Evolutionary conservation across 1,140 invertebrate species (phyloP).

Genomic region (Cyrtorhinus lividipennis): DNA sequence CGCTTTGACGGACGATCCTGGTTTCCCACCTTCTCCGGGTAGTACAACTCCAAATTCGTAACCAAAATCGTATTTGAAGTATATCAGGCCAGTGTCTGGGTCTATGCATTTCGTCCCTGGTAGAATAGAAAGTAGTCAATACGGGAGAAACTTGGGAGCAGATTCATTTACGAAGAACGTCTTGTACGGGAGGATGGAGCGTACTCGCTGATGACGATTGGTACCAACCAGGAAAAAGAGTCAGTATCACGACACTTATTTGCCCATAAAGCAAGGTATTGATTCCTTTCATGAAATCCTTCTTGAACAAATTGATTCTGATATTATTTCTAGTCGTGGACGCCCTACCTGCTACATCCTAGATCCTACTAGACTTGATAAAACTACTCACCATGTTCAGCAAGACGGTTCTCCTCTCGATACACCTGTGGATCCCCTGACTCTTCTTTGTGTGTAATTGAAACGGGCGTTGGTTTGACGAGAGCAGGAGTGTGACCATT

Average conservation of each 20-base stretch:
- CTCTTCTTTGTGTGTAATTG: conserved; percentile 28
- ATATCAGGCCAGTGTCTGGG: conserved; percentile 58
- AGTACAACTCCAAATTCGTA: conserved; percentile 63
- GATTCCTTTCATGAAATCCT: too few relatives aligned
- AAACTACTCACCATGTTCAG: conserved; percentile 56
- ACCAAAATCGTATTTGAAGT: conserved; percentile 71
- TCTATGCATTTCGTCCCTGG: conserved; percentile 61
- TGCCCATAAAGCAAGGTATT: too few relatives aligned
- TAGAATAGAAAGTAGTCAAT: too few relatives aligned
- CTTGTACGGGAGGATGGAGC: too few relatives aligned
- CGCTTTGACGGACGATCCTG: conserved; percentile 1
- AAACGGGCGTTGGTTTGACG: neutral
- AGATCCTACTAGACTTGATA: too few relatives aligned
- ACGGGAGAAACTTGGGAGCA: conserved; percentile 6
- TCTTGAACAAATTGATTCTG: too few relatives aligned
- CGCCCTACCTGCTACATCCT: too few relatives aligned
- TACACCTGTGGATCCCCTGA: conserved; percentile 45
- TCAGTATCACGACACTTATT: too few relatives aligned
- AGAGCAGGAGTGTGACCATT: neutral
- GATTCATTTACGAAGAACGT: too few relatives aligned
- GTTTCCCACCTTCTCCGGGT: conserved; percentile 42
- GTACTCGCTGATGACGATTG: too few relatives aligned
- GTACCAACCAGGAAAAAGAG: too few relatives aligned
- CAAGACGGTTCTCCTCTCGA: conserved; percentile 48
- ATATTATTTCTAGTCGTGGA: too few relatives aligned